Evolutionary conservation across 2,797 vertebrate species (phyloP).

Genomic region (Phataginus tetradactyla): DNA sequence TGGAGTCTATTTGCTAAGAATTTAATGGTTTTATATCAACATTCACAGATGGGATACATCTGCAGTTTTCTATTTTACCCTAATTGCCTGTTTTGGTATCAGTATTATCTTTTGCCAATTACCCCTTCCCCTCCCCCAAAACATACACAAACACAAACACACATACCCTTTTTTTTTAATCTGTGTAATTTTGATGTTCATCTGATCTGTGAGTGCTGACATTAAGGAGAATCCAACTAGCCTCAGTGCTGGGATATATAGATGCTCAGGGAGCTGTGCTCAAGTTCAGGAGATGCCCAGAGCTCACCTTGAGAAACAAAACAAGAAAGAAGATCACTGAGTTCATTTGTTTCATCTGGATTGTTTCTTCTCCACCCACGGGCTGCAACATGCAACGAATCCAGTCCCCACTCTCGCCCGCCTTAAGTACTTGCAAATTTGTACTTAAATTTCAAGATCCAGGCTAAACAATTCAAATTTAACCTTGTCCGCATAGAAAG

Average conservation of each 20-base stretch:
- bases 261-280: background rate
- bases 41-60: background rate
- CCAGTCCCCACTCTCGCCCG: no score
- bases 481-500: background rate
- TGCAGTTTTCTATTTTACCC: background rate
- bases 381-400: background rate
- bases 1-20: slow-evolving; percentile 25
- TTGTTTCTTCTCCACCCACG: background rate
- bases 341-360: background rate
- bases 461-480: slow-evolving; percentile 9
- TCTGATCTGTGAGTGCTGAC: background rate
- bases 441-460: background rate
- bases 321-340: background rate
- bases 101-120: background rate
- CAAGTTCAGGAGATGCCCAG: background rate
- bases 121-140: background rate
- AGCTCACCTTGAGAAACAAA: background rate
- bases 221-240: background rate
- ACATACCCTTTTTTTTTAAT: background rate
- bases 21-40: background rate
- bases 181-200: background rate
- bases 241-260: background rate
- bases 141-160: background rate
- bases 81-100: background rate
- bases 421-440: background rate